Base-by-base conservation (phyloP, 1,140 invertebrate species). In the Polypedilum vanderplanki region DNA sequence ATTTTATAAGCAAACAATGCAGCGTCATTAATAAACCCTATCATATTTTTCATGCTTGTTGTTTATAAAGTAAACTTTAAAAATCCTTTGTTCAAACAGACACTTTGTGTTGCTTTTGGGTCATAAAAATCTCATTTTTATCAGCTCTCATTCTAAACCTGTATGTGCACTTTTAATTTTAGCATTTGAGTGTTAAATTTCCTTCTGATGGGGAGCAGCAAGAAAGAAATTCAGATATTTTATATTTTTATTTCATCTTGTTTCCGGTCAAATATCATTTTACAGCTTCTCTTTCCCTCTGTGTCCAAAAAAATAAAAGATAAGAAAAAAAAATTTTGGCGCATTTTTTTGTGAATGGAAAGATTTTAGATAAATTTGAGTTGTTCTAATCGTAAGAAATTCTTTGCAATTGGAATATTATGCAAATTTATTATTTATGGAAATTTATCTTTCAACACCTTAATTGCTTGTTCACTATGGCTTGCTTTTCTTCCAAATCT, bases 201-300 rank as follows among this genome's bases (percentile, higher is more conserved):
- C 46, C 46, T 57, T n/a, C 46, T n/a, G 46, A 57, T 12, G 15
- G 9, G 41, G 15, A n/a, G n/a, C 41, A 10, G 41, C 15, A n/a
- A n/a, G 3, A 57, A 70, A 22, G 18, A n/a, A 70, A 70, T 20
- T 20, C 18, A 70, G 65, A 70, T 67, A 67, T 67, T 67, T 7
- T 7, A 67, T 67, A 70, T 70, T 70, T 57, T 70, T 70, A 70
- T 70, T 18, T 70, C 17, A 22, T 70, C 65, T 70, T 22, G 65
- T 70, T 70, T 70, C 65, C 65, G 65, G 65, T 70, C 65, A 70
- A 70, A 70, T 70, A 70, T 70, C 20, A 18, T 70, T 18, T 70
- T 20, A 70, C 17, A n/a, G 24, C 24, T 33, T 33, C 24, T 33
- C 24, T 33, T 33, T 33, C 24, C 1, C 24, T 33, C 5, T 33